These are phyloP conservation scores for Scopus umbretta DNA, from an alignment of 2,113 vertebrate species.

Conservation along the genomic window DNA sequence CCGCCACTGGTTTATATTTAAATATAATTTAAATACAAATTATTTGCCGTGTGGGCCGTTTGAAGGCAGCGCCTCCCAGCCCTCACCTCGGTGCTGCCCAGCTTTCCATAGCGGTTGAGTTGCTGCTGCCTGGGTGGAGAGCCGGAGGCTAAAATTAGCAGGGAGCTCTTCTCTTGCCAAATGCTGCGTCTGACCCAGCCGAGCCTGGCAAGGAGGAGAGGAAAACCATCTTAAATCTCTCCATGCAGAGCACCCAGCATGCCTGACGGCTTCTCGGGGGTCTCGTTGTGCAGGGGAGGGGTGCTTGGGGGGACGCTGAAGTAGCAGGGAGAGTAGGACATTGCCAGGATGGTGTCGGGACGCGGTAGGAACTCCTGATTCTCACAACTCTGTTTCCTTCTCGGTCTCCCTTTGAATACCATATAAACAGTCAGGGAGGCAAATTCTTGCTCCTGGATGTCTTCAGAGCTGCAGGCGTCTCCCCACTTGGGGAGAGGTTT, in stretches of 20 bases:
- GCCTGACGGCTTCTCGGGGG: neutral
- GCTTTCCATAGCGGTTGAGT: conserved; percentile 29
- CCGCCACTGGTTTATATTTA: neutral
- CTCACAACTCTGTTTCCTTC: neutral
- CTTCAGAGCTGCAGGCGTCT: neutral
- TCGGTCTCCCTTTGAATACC: neutral
- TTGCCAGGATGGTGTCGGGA: neutral
- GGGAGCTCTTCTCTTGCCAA: conserved; percentile 51
- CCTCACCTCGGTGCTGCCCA: conserved; percentile 43
- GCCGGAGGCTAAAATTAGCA: conserved; percentile 71
- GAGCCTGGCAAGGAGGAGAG: neutral
- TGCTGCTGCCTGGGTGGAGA: conserved; percentile 67
- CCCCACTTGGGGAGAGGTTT: neutral
- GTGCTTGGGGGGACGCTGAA: neutral
- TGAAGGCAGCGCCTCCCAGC: conserved; percentile 12
- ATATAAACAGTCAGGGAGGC: neutral
- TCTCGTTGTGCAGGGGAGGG: neutral
- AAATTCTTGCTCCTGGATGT: neutral
- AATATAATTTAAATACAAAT: too few relatives aligned
- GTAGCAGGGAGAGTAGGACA: neutral
- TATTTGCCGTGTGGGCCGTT: neutral
- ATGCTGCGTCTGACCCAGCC: conserved; percentile 14
- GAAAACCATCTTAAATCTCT: neutral
- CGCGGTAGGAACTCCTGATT: neutral
- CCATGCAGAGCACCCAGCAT: neutral